Conservation (phyloP, 2,113 vertebrate species). For the Misgurnus mizolepis region DNA sequence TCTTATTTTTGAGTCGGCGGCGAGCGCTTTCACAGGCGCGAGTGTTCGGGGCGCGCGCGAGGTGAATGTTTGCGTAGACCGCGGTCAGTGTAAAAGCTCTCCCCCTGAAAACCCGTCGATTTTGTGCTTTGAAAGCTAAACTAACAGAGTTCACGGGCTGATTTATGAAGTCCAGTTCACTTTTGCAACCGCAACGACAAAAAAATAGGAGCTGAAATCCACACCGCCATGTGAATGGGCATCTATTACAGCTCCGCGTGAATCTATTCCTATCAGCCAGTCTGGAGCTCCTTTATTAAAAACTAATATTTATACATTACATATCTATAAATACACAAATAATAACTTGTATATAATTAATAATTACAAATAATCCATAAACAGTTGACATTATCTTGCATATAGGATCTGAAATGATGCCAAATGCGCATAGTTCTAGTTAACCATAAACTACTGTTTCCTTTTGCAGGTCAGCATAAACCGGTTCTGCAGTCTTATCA, state of each 20-base stretch:
- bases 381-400: background rate
- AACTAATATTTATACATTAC: too few species aligned
- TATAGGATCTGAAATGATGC: conserved; percentile 6
- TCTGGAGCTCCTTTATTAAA: background rate
- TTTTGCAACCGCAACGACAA: conserved; percentile 71
- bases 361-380: too few species aligned
- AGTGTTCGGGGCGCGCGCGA: conserved; percentile 66
- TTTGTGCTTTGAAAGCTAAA: conserved; percentile 73
- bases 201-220: conserved; percentile 67
- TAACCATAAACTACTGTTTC: conserved; percentile 28
- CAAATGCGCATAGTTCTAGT: conserved; percentile 35
- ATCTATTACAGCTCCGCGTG: conserved; percentile 68
- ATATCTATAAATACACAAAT: too few species aligned
- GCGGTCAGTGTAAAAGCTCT: conserved; percentile 67
- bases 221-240: conserved; percentile 71
- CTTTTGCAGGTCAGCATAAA: conserved; percentile 24
- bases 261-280: conserved; percentile 74
- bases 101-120: conserved; percentile 66
- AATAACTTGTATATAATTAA: too few species aligned
- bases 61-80: conserved; percentile 74
- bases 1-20: conserved; percentile 62
- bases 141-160: conserved; percentile 71
- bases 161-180: conserved; percentile 76
- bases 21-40: conserved; percentile 56
- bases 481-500: conserved; percentile 4